Base-by-base conservation (phyloP, 2,113 vertebrate species). In the Aptenodytes forsteri region DNA sequence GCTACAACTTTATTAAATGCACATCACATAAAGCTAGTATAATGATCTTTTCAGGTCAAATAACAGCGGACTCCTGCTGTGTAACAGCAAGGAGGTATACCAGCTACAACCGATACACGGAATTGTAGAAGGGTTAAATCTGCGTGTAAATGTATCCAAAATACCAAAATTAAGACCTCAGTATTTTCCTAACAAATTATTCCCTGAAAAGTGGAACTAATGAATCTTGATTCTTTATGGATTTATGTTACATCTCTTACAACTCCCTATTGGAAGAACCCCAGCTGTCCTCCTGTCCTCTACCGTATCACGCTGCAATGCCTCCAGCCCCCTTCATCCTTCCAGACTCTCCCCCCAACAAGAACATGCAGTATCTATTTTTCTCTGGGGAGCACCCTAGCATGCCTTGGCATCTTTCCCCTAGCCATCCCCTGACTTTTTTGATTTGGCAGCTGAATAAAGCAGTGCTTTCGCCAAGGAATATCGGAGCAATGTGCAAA, bases 1-100 rank as follows among this genome's bases (percentile, higher is more conserved):
- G 91, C 94, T 55, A 78, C 73, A 59, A 56, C 92, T 92, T 97
- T 96, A 96, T 97, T 98, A 97, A 98, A 95, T 11, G 95, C 94
- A 62, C 92, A 93, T 66, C 95, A 90, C 96, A 95, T 93, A 94
- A 92, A 96, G 93, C 65, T 70, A 27, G 40, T 36, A 46, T 80
- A 97, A 90, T 55, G 90, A 89, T 96, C 92, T 95, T 89, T 89
- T 77, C 90, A 90, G 93, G 76, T 97, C 96, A 97, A 94, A 89
- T 90, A 92, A 90, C 92, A 95, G 90, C 94, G 50, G 93, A 89
- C 72, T 70, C 94, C 86, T 75, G 90, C 92, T 96, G 90, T 30
- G 73, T 54, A 89, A 65, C 91, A 93, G 91, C 77, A 36, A 96
- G 93, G 85, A 49, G 7, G 81, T 65, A 54, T 25, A 79, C 25